Conservation (phyloP, 2,888 invertebrate genomes). For the Scaptomyza tumidula region DNA sequence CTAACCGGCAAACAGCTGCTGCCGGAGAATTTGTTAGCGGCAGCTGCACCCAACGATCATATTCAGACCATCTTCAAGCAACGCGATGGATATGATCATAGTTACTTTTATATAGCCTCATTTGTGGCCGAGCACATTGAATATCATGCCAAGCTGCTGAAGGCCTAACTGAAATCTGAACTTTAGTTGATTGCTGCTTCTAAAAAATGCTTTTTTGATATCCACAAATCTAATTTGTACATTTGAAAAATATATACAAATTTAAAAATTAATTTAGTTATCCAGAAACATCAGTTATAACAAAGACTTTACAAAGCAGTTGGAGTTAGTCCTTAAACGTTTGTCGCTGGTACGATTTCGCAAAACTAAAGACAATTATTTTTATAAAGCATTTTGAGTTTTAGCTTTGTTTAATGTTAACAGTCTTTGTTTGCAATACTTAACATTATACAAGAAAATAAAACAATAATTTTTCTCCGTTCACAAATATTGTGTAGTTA, state of each 20-base stretch:
- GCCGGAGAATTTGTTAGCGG: conserved; percentile 91
- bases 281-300: too few relatives aligned
- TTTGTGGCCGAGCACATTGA: conserved; percentile 96
- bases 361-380: too few relatives aligned
- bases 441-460: neutral
- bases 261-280: neutral
- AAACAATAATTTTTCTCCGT: conserved; percentile 3
- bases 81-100: conserved; percentile 96
- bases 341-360: too few relatives aligned
- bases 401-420: too few relatives aligned
- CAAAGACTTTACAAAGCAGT: too few relatives aligned
- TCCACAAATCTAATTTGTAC: conserved; percentile 38
- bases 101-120: conserved; percentile 95
- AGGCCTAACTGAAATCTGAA: conserved; percentile 65
- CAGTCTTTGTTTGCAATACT: neutral
- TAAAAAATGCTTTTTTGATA: neutral
- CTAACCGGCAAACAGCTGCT: conserved; percentile 90
- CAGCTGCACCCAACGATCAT: conserved; percentile 85
- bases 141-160: conserved; percentile 93
- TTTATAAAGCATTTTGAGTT: too few relatives aligned
- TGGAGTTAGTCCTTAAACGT: too few relatives aligned
- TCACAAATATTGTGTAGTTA: conserved; percentile 58
- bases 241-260: neutral
- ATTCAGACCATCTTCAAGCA: conserved; percentile 89
- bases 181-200: neutral